phyloP scores from a whole-genome alignment of 2,888 invertebrate genomes.

The Hydropsyche betteni region DNA sequence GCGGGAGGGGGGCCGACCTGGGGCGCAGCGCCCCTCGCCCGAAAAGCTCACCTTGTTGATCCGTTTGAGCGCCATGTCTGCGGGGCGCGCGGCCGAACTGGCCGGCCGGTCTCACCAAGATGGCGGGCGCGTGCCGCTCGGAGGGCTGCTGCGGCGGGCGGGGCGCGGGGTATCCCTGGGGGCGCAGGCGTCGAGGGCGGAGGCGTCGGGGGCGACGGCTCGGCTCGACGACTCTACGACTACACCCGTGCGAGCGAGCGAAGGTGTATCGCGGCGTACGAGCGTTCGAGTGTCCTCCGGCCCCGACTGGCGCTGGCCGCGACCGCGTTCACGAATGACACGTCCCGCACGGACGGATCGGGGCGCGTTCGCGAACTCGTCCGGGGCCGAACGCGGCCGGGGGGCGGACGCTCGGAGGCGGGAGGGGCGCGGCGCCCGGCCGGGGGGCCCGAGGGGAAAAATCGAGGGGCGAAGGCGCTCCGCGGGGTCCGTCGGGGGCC shows the following conservation, averaged over 20 bases:
- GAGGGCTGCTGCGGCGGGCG: conserved; percentile 54
- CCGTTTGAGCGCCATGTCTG: conserved; percentile 91
- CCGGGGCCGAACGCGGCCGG: background rate
- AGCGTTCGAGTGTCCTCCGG: background rate
- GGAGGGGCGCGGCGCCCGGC: background rate
- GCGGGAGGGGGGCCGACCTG: conserved; percentile 45
- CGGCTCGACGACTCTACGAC: background rate
- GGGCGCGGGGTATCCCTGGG: background rate
- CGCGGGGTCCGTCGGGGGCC: background rate
- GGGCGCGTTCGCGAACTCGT: conserved; percentile 23
- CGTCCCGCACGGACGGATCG: conserved; percentile 7
- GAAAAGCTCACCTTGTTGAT: conserved; percentile 87
- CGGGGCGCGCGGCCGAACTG: conserved; percentile 54
- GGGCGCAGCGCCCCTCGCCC: conserved; percentile 33
- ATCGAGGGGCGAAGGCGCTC: background rate
- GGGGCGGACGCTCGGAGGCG: background rate
- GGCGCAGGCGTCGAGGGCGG: background rate
- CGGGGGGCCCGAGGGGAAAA: background rate
- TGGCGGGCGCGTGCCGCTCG: conserved; percentile 51
- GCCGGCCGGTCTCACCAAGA: conserved; percentile 26
- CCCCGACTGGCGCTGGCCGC: conserved; percentile 23
- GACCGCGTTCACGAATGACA: conserved; percentile 4
- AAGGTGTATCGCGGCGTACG: too few species aligned
- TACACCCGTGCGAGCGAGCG: too few species aligned
- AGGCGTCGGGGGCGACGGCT: background rate